A percentile compares a stretch with the other conserved stretches of the same genome.
Evolutionary conservation across 1,140 invertebrate genomes (phyloP).

Genomic region (Neodiprion virginianus): DNA sequence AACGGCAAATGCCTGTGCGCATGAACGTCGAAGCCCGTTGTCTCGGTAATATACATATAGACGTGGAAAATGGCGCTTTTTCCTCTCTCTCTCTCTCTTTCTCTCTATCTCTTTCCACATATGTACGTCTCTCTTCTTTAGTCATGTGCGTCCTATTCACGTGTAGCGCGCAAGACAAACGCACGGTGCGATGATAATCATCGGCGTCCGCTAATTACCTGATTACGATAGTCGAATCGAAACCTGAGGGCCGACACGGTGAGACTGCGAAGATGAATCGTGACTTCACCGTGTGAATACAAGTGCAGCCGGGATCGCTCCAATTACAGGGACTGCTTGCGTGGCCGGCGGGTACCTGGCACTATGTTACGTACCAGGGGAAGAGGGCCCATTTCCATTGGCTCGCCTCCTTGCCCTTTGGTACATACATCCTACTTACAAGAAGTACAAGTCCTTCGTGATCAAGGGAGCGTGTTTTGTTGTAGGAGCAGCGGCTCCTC

Average conservation of each 20-base stretch:
- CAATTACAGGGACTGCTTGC: constrained; percentile 41
- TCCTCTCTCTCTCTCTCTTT: too few relatives aligned
- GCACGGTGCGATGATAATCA: background rate
- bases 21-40: too few relatives aligned
- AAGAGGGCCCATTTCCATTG: background rate
- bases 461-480: constrained; percentile 2
- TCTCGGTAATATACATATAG: too few relatives aligned
- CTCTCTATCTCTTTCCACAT: too few relatives aligned
- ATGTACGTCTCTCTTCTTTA: background rate
- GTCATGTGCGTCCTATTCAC: background rate
- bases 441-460: background rate
- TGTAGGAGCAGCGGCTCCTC: background rate
- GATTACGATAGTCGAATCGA: background rate
- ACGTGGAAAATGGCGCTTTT: too few relatives aligned
- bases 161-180: background rate
- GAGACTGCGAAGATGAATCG: constrained; percentile 24
- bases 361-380: too few relatives aligned
- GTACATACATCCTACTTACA: constrained; percentile 3
- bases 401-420: background rate
- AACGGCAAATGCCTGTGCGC: too few relatives aligned
- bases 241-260: background rate
- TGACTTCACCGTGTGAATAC: constrained; percentile 51
- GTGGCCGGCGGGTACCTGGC: too few relatives aligned
- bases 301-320: constrained; percentile 49
- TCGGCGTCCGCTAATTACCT: background rate